Evolutionary conservation across 1,140 invertebrate species (phyloP), one percentile per base, ranked within the genome.

Genomic region (Diachasmimorpha longicaudata): DNA sequence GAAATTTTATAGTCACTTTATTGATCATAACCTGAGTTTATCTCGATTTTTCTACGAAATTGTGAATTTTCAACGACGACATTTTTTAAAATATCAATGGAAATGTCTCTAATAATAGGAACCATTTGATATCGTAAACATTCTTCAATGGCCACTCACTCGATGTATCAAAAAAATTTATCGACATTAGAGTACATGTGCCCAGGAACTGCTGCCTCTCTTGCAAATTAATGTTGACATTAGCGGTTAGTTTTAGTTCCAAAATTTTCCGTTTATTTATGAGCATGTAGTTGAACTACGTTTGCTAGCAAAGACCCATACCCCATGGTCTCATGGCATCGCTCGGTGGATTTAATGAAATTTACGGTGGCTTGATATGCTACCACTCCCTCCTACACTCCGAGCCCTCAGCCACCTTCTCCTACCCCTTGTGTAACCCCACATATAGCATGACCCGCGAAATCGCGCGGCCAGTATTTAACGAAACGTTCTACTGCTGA

Each of bases 321-420:
- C 23, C 14, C 4, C 23, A 25, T 23, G 14, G 58, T 63, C 23
- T 63, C 58, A 63, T 19, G 23, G 58, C 58, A 63, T 63, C 58
- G 14, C 58, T 25, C 21, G 58, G 58, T 63, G 23, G 58, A 63
- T 63, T 63, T 63, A 63, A 63, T 63, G 58, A 63, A 63, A 63
- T 63, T 63, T 63, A 63, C 58, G 58, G 23, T 63, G 58, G 58
- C 21, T 63, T 63, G 58, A 63, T 63, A 25, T 63, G 58, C 58
- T 11, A 63, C 58, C 58, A 1, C 58, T 14, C 19, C 23, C 58
- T 23, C 23, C 58, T 2, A 0, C 23, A 0, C 10, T 10, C 8
- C 23, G 14, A 23, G 3, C 58, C 58, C 58, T 25, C 31, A 31
- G 6, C 31, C 31, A 31, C 31, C 31, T 31, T 31, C 31, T 31